Evolutionary conservation across 2,113 vertebrate species (phyloP).

Genomic region (Aspidoscelis tigris): DNA sequence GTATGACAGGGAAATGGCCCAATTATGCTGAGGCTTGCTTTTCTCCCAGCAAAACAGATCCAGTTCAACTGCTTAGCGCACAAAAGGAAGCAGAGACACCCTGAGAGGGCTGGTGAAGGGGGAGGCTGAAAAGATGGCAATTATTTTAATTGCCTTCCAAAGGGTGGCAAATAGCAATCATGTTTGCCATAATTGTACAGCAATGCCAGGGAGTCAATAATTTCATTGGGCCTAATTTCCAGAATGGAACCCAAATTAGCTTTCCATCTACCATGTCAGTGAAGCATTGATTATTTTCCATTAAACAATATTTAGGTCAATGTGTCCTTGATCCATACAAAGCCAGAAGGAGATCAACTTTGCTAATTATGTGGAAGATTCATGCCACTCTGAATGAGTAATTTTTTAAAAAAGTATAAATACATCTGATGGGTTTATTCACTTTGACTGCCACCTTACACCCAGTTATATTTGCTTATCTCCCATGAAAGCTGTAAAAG

Average conservation of each 20-base stretch:
- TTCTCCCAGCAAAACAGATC: constrained; percentile 65
- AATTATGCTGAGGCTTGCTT: constrained; percentile 75
- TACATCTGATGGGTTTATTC: neutral
- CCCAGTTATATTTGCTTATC: neutral
- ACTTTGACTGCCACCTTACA: neutral
- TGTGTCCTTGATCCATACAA: constrained; percentile 32
- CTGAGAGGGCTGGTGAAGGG: constrained; percentile 53
- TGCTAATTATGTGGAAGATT: constrained; percentile 29
- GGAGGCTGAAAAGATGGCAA: constrained; percentile 72
- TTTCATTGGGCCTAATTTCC: constrained; percentile 57
- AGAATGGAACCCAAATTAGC: constrained; percentile 68
- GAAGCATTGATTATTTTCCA: constrained; percentile 64
- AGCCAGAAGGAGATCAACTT: constrained; percentile 42
- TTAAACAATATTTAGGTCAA: constrained; percentile 51
- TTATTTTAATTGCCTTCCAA: constrained; percentile 74
- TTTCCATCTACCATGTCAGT: constrained; percentile 59
- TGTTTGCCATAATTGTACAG: constrained; percentile 66
- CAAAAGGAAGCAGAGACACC: constrained; percentile 58
- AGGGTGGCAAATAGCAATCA: constrained; percentile 61
- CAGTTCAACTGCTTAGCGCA: constrained; percentile 61
- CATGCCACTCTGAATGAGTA: constrained; percentile 21
- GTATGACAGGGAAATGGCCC: constrained; percentile 76
- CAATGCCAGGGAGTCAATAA: constrained; percentile 72
- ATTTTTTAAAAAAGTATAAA: constrained; percentile 16
- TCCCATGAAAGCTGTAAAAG: neutral